Conservation (phyloP, 2,797 vertebrate species). For the Gobio occitaniae region DNA sequence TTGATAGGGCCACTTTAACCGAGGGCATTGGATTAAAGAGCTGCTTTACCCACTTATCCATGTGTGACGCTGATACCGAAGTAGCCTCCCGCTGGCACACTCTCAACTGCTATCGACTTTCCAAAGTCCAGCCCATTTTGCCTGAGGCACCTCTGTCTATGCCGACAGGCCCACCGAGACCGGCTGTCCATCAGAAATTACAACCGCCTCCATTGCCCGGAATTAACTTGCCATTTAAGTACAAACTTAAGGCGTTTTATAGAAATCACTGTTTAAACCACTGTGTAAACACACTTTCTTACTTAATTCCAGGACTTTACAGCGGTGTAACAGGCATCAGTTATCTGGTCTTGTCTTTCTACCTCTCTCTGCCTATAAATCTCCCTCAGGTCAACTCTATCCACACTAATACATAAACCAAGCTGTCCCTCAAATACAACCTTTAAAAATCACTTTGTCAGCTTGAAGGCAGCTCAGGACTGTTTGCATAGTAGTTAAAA, state of each 20-base stretch:
- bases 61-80: slow-evolving; percentile 46
- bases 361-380: background rate
- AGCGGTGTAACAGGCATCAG: background rate
- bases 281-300: slow-evolving; percentile 1
- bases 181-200: slow-evolving; percentile 66
- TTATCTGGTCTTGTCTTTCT: background rate
- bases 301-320: background rate
- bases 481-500: background rate
- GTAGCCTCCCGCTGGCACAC: slow-evolving; percentile 18
- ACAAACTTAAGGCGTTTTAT: background rate
- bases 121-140: slow-evolving; percentile 66
- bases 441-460: background rate
- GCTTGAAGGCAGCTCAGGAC: background rate
- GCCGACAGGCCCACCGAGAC: slow-evolving; percentile 52
- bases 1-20: slow-evolving; percentile 58
- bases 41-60: slow-evolving; percentile 39
- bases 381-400: background rate
- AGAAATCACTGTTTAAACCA: background rate
- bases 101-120: slow-evolving; percentile 29
- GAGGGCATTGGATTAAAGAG: slow-evolving; percentile 37
- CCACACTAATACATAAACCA: background rate
- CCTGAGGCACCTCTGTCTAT: slow-evolving; percentile 43
- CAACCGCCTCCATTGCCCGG: slow-evolving; percentile 29
- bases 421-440: background rate
- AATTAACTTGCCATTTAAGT: slow-evolving; percentile 10